Conservation (phyloP, 2,888 invertebrate species). For the Brachylomia viminalis region DNA sequence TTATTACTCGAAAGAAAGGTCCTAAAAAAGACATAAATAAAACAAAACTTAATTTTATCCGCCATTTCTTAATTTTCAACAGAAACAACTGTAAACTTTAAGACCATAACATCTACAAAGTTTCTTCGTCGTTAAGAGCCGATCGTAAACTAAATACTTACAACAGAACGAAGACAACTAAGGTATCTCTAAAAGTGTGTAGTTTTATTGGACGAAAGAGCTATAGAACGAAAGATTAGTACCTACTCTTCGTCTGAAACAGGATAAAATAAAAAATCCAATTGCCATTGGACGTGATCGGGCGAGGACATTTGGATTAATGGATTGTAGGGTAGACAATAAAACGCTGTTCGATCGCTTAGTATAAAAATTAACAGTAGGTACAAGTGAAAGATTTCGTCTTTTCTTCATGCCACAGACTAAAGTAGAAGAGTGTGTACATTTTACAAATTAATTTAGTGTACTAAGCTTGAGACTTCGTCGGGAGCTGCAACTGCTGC, state of each 20-base stretch:
- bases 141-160: conserved; percentile 56
- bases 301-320: conserved; percentile 73
- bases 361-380: conserved; percentile 38
- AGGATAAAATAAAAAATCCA: conserved; percentile 64
- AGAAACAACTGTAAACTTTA: conserved; percentile 31
- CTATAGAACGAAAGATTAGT: conserved; percentile 53
- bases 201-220: conserved; percentile 56
- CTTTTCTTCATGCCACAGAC: conserved; percentile 15
- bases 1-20: conserved; percentile 2
- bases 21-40: conserved; percentile 15
- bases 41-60: conserved; percentile 23
- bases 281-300: conserved; percentile 72
- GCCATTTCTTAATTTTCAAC: not conserved
- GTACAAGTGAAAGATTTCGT: conserved; percentile 13
- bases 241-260: conserved; percentile 40
- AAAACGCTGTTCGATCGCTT: conserved; percentile 70
- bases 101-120: conserved; percentile 29
- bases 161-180: conserved; percentile 35
- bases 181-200: conserved; percentile 40
- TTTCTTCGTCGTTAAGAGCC: conserved; percentile 29
- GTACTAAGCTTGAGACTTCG: conserved; percentile 27
- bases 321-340: conserved; percentile 67
- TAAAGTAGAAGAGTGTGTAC: conserved; percentile 13
- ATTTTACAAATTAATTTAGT: conserved; percentile 44
- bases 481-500: conserved; percentile 33